Conservation (phyloP, 1,140 invertebrate genomes). For the Myzus persicae region DNA sequence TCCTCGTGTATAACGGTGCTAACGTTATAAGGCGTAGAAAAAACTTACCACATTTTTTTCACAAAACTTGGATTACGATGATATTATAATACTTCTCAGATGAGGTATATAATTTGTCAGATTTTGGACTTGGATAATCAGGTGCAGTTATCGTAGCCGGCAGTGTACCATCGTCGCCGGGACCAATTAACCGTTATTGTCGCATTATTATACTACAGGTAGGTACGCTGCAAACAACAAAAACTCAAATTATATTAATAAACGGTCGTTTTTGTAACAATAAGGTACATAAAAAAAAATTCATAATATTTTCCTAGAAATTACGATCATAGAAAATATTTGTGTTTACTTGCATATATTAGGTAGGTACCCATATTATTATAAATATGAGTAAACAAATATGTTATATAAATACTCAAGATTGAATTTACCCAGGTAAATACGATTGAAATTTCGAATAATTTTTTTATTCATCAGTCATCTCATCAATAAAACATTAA, state of each 20-base stretch:
- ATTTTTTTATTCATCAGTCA: not conserved
- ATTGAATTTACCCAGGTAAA: conserved; percentile 2
- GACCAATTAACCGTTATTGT: not conserved
- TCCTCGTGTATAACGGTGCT: not conserved
- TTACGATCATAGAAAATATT: not conserved
- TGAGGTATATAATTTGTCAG: not conserved
- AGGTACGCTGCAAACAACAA: not conserved
- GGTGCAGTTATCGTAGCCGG: not conserved
- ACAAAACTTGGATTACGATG: not conserved
- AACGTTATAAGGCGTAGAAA: not conserved
- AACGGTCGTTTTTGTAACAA: not conserved
- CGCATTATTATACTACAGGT: not conserved
- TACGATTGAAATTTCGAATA: not conserved
- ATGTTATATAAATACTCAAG: not conserved
- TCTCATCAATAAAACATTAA: not conserved
- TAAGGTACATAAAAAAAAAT: not conserved
- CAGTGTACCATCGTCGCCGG: not conserved
- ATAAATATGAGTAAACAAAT: no score
- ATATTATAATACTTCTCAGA: not conserved
- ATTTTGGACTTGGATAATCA: not conserved
- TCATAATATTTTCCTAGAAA: not conserved
- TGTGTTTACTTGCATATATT: not conserved
- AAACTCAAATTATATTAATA: conserved; percentile 5
- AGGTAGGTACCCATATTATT: no score
- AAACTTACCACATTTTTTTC: not conserved